Percentiles rank a stretch among this genome's conserved stretches.
phyloP scores from a whole-genome alignment of 2,888 invertebrate species.

The Rapana venosa region DNA sequence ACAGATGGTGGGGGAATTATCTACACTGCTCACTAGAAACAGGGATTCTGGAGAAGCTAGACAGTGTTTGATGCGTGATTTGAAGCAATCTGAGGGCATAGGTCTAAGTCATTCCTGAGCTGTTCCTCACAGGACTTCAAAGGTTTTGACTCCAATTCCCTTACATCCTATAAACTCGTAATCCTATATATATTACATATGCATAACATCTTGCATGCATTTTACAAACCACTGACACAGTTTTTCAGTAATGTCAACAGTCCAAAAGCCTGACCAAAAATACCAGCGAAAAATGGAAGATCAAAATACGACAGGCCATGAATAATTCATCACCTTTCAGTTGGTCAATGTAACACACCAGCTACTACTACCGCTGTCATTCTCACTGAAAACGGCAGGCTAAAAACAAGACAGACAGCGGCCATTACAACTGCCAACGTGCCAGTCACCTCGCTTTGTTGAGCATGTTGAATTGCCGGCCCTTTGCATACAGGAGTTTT shows the following conservation, averaged over 20 bases:
- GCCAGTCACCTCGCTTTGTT: slow-evolving; percentile 23
- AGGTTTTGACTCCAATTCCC: background rate
- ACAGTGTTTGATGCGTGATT: background rate
- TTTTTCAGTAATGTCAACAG: background rate
- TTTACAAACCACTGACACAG: background rate
- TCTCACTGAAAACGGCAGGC: slow-evolving; percentile 1
- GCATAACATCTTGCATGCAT: background rate
- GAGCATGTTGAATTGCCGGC: background rate
- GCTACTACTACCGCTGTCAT: background rate
- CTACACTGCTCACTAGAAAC: no score
- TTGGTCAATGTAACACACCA: background rate
- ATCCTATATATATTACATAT: background rate
- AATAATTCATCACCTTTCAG: slow-evolving; percentile 1
- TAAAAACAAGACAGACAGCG: slow-evolving; percentile 2
- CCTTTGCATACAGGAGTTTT: background rate
- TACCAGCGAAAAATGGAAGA: background rate
- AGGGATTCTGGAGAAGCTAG: no score
- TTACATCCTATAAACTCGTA: background rate
- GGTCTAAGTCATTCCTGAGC: no score
- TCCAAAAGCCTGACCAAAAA: background rate
- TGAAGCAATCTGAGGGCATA: no score
- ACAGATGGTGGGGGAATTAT: no score
- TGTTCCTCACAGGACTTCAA: no score
- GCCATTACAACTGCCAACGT: slow-evolving; percentile 16
- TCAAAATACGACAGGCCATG: slow-evolving; percentile 2